These are phyloP conservation scores for Drosophila punjabiensis DNA, from an alignment of 1,140 invertebrate genomes.

Conservation along the genomic window DNA sequence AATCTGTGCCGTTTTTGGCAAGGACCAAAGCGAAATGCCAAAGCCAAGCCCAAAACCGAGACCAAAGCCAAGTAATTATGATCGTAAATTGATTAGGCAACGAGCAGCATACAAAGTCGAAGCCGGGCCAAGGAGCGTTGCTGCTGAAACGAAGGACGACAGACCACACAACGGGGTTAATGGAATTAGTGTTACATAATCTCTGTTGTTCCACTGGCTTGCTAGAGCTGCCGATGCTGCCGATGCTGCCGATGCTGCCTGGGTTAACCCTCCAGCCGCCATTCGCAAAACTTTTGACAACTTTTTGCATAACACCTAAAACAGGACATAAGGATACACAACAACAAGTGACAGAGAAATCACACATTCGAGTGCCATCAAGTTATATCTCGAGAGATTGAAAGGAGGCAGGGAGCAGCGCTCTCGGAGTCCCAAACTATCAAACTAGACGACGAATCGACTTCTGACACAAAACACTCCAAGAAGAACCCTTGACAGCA, in stretches of 20 bases:
- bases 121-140: not conserved
- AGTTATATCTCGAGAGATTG: conserved; percentile 15
- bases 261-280: conserved; percentile 21
- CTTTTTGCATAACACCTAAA: conserved; percentile 18
- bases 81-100: conserved; percentile 77
- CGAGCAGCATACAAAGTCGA: conserved; percentile 21
- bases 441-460: not conserved
- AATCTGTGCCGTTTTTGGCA: conserved; percentile 56
- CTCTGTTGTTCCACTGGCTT: conserved; percentile 37
- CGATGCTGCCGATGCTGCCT: not conserved
- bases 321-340: conserved; percentile 4
- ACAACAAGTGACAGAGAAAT: conserved; percentile 15
- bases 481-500: conserved; percentile 5
- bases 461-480: conserved; percentile 16
- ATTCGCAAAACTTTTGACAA: conserved; percentile 5
- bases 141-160: conserved; percentile 10
- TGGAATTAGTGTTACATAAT: conserved; percentile 60
- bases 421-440: not conserved
- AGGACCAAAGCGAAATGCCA: conserved; percentile 41
- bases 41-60: conserved; percentile 47
- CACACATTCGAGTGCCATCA: conserved; percentile 15
- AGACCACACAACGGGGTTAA: conserved; percentile 53
- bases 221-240: not conserved
- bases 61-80: conserved; percentile 77
- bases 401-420: no score